Base-by-base conservation (phyloP, 2,888 invertebrate species). In the Zygogramma bicolorata region DNA sequence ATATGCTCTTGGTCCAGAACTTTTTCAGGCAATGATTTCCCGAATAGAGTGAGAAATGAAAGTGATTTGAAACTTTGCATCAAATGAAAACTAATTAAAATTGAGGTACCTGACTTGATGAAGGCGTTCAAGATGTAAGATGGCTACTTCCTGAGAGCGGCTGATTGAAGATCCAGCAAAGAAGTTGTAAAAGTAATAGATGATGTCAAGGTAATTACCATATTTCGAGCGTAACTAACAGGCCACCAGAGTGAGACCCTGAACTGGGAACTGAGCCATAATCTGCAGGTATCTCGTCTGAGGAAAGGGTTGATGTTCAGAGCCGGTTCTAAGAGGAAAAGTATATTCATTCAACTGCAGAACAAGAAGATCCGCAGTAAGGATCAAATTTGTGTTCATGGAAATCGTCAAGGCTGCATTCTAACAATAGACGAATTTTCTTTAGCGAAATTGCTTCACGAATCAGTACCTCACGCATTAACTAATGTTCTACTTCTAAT, bases 141-240 rank as follows among this genome's bases (percentile, higher is more conserved):
- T 53, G 53, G 79, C 79, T 68, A 80, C 77, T 78, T 81, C 80
- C 80, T 77, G 76, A 77, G 63, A 75, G 71, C 69, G 72, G 73
- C 67, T 71, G 70, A 74, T 76, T 79, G 73, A 79, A 80, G 75
- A 77, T 77, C 76, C 77, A 78, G 46, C 77, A 77, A 75, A 77
- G 73, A 68, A 77, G 81, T 79, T 81, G 79, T 80, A 81, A 81
- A 81, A 79, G 81, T 82, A 83, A 83, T 81, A 81, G 81, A 80
- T 81, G 76, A 80, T 81, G 81, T 79, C 81, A 77, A 74, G 77
- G 81, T 81, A 83, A 84, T 84, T 83, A 85, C 82, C 82, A 83
- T 84, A 84, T 83, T 84, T 84, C 80, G 83, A 79, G 77, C 75
- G 75, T 73, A 68, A 65, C 46, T 58, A 65, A 65, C 68, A 68